Percentiles rank a stretch among this genome's conserved stretches.
Evolutionary conservation across 2,797 vertebrate genomes (phyloP).

Genomic region (Scolopax bukidnonensis): DNA sequence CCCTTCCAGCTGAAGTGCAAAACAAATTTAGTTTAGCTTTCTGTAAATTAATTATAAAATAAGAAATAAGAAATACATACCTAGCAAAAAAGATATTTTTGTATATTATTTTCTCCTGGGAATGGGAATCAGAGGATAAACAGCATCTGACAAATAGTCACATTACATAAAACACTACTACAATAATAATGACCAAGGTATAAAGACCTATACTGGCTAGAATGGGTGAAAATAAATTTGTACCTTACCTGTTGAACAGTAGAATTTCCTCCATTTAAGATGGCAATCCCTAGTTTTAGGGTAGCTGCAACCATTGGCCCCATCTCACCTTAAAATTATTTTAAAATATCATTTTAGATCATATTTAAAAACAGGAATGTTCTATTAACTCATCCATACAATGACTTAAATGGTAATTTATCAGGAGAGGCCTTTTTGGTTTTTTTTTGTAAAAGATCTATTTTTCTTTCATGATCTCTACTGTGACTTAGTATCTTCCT

Average conservation of each 20-base stretch:
- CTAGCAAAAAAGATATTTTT: not conserved
- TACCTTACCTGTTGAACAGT: slow-evolving; percentile 91
- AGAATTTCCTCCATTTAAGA: slow-evolving; percentile 95
- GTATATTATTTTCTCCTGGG: not conserved
- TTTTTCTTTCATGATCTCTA: not conserved
- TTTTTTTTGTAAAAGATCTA: not conserved
- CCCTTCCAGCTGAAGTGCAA: not conserved
- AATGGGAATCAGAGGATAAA: not conserved
- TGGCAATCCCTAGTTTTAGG: slow-evolving; percentile 93
- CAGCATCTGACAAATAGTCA: not conserved
- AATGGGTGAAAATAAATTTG: not conserved
- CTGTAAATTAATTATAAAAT: not conserved
- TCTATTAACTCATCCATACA: not conserved
- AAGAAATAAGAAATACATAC: not conserved
- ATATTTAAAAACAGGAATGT: not conserved
- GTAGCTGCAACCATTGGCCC: slow-evolving; percentile 96
- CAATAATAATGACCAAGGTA: not conserved
- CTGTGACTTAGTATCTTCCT: not conserved
- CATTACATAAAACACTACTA: fast-evolving
- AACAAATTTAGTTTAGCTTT: not conserved
- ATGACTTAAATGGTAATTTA: not conserved
- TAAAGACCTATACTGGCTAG: not conserved
- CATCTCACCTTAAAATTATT: slow-evolving; percentile 86
- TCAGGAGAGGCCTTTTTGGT: not conserved
- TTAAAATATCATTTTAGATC: not conserved